Percentiles rank a stretch among this genome's conserved stretches.
These are phyloP conservation scores for Callipepla squamata DNA, from an alignment of 2,113 vertebrate species.

Conservation along the genomic window DNA sequence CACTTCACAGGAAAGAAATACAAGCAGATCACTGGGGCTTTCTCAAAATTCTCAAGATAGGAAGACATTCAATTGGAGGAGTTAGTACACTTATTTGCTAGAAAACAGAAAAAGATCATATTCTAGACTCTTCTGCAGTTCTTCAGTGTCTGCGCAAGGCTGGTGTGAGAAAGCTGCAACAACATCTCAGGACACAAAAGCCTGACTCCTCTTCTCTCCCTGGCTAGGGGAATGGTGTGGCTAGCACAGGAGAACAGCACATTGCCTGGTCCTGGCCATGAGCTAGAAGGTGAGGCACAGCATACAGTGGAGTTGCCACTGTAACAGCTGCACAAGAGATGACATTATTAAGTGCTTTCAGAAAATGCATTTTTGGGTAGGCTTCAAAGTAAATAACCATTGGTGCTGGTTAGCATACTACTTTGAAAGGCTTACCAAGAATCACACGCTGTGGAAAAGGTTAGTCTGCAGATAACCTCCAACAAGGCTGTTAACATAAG, in stretches of 20 bases:
- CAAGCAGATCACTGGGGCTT: neutral
- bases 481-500: neutral
- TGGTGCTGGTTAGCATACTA: neutral
- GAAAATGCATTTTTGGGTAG: constrained; percentile 19
- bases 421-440: neutral
- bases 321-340: neutral
- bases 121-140: neutral
- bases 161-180: neutral
- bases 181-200: neutral
- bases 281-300: constrained; percentile 3
- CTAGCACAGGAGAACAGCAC: neutral
- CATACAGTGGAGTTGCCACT: neutral
- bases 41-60: neutral
- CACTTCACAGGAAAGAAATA: neutral
- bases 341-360: constrained; percentile 16
- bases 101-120: neutral
- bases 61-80: neutral
- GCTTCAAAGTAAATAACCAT: constrained; percentile 8
- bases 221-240: neutral
- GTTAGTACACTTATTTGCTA: neutral
- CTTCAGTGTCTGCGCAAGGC: accelerated
- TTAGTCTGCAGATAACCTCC: constrained; percentile 4
- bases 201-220: neutral
- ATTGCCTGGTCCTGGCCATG: neutral
- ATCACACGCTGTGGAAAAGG: neutral